phyloP scores from a whole-genome alignment of 2,113 vertebrate species.

The Uria lomvia region DNA sequence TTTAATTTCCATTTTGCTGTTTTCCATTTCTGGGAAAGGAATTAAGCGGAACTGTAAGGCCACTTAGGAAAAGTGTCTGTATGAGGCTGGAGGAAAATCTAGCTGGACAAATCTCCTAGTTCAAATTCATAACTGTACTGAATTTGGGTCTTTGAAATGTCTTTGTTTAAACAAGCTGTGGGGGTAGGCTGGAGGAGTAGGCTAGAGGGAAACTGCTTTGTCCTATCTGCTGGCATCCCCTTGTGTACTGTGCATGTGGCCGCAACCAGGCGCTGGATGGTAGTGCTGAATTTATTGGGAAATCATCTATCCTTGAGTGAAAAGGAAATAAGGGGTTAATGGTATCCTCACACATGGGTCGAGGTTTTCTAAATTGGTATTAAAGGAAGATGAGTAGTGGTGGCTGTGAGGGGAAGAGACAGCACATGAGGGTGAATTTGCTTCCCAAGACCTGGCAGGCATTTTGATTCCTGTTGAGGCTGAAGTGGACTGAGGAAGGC shows the following conservation, averaged over 20 bases:
- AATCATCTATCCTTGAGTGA: not conserved
- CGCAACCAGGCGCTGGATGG: not conserved
- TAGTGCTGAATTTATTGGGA: not conserved
- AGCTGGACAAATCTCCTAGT: not conserved
- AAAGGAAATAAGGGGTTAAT: not conserved
- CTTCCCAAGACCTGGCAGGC: not conserved
- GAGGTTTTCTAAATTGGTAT: not conserved
- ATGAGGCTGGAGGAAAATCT: not conserved
- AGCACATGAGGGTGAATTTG: not conserved
- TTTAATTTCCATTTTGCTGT: constrained; percentile 5
- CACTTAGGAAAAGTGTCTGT: not conserved
- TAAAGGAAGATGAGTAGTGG: not conserved
- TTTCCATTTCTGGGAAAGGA: not conserved
- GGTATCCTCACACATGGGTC: not conserved
- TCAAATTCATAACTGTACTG: not conserved
- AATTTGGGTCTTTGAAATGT: not conserved
- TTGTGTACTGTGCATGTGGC: rapidly evolving
- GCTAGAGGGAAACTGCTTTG: not conserved
- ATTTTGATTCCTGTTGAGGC: not conserved
- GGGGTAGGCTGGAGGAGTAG: not conserved
- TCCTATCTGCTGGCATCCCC: not conserved
- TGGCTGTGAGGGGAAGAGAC: not conserved
- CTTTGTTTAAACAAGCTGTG: not conserved
- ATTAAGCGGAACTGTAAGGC: not conserved
- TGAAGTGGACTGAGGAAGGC: not conserved